Conservation (phyloP, 2,797 vertebrate species). For the Rhynchotus rufescens region DNA sequence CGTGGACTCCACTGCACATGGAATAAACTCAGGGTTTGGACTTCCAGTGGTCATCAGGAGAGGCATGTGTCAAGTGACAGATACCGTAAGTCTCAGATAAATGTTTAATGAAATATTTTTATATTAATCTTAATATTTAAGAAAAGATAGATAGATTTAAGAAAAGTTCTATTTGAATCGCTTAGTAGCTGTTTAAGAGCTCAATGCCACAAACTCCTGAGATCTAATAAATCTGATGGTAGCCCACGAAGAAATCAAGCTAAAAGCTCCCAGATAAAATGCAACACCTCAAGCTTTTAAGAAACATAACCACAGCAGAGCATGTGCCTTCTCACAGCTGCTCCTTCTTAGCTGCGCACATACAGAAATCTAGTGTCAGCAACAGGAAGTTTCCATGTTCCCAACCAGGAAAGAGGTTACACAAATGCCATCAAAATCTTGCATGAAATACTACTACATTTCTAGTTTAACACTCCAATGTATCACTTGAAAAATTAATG, state of each 20-base stretch:
- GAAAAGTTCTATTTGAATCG: slow-evolving; percentile 30
- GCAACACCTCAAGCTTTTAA: neutral
- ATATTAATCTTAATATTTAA: too few relatives aligned
- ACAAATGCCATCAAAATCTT: neutral
- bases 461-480: neutral
- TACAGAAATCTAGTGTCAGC: neutral
- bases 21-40: neutral
- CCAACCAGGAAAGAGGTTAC: neutral
- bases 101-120: too few relatives aligned
- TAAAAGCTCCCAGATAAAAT: slow-evolving; percentile 13
- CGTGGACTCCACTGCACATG: accelerated
- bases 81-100: neutral
- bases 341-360: neutral
- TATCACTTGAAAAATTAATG: neutral
- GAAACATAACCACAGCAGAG: neutral
- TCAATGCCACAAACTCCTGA: slow-evolving; percentile 22
- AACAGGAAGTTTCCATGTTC: neutral
- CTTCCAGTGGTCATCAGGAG: neutral
- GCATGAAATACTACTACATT: neutral
- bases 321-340: neutral
- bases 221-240: slow-evolving; percentile 26
- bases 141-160: neutral
- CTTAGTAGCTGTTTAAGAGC: slow-evolving; percentile 44
- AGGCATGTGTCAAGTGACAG: neutral
- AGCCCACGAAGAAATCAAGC: slow-evolving; percentile 18